Evolutionary conservation across 2,113 vertebrate genomes (phyloP).

Genomic region (Dipodomys spectabilis): DNA sequence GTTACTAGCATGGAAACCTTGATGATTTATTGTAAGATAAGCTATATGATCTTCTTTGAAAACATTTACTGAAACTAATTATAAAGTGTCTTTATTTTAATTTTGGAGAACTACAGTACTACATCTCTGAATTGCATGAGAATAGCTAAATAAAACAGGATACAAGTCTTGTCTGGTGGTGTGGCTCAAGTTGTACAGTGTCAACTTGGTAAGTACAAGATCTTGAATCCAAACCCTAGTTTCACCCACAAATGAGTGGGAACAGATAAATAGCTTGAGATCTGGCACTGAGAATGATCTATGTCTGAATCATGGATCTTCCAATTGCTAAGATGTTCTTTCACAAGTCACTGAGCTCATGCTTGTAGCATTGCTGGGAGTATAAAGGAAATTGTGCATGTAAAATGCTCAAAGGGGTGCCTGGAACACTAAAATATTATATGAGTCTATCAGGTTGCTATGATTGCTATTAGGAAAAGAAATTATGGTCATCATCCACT

Average conservation of each 20-base stretch:
- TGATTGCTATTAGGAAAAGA: background rate
- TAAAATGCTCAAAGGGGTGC: background rate
- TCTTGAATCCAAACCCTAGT: too few species aligned
- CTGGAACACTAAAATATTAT: background rate
- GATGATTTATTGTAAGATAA: background rate
- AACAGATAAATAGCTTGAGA: background rate
- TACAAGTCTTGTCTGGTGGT: background rate
- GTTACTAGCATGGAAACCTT: background rate
- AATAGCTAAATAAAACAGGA: background rate
- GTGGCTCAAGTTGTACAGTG: too few species aligned
- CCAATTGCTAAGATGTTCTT: background rate
- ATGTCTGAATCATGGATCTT: background rate
- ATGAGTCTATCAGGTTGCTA: background rate
- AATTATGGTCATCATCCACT: background rate
- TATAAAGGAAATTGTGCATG: background rate
- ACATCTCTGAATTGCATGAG: background rate
- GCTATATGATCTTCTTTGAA: background rate
- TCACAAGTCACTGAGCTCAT: background rate
- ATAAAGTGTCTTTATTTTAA: background rate
- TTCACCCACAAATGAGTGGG: too few species aligned
- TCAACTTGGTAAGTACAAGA: too few species aligned
- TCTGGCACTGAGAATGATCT: background rate
- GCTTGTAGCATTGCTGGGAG: background rate
- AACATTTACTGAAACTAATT: background rate
- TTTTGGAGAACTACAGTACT: background rate